phyloP scores from a whole-genome alignment of 2,797 vertebrate species.

The Harpagifer antarcticus region DNA sequence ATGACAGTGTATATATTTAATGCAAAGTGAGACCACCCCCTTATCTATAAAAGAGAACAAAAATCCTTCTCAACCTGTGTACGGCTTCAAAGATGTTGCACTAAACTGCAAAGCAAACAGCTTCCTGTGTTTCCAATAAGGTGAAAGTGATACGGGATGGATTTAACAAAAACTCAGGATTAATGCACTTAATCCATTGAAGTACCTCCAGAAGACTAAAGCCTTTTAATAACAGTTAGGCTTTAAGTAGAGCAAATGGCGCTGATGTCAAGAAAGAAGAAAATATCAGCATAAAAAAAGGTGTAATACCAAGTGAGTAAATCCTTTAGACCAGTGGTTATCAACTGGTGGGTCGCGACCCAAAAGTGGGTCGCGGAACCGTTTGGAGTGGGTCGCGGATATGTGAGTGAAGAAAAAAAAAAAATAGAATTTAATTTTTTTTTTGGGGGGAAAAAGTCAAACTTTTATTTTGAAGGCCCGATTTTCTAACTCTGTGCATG shows the following conservation, averaged over 20 bases:
- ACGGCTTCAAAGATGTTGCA: neutral
- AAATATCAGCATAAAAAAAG: slow-evolving; percentile 29
- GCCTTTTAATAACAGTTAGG: slow-evolving; percentile 15
- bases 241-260: slow-evolving; percentile 14
- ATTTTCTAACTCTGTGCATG: no score
- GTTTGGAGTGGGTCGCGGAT: no score
- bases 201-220: neutral
- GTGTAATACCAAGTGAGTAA: slow-evolving; percentile 4
- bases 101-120: neutral
- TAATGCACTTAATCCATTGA: slow-evolving; percentile 38
- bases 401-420: no score
- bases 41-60: neutral
- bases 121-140: neutral
- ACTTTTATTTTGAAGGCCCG: no score
- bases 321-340: no score
- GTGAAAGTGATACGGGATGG: slow-evolving; percentile 8
- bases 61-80: slow-evolving; percentile 3
- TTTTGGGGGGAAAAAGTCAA: no score
- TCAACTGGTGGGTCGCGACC: no score
- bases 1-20: neutral
- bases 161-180: slow-evolving; percentile 25
- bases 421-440: no score
- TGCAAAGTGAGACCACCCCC: neutral
- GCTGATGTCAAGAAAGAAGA: slow-evolving; percentile 10
- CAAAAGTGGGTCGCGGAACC: no score